Evolutionary conservation across 2,797 vertebrate species (phyloP), one percentile per base, ranked within the genome.

Genomic region (Scleropages formosus): DNA sequence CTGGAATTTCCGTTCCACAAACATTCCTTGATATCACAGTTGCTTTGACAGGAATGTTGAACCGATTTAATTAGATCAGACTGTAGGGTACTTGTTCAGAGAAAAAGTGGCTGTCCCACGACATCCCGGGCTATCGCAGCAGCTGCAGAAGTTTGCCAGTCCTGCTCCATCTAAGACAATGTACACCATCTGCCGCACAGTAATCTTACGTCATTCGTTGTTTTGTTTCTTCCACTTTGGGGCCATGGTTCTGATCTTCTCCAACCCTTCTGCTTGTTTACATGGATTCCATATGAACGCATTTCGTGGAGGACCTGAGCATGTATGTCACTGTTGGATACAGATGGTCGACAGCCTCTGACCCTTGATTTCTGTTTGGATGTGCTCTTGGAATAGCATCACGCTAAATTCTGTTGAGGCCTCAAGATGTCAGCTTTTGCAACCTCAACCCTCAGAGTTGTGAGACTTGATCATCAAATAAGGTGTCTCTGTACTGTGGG

Each of bases 311-410:
- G 73, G 24, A 46, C 26, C 18, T 58, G 60, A 77, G 76, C 31
- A 66, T 82, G 74, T 78, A 77, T 39, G 75, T 78, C 78, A 71
- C 72, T 76, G 67, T 67, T 62, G 75, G 67, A 78, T 78, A 53
- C 49, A 65, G 75, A 78, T 77, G 51, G 78, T 68, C 75, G 78
- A 62, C 76, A 53, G 72, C 67, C 58, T 75, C 79, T 2, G 2
- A 6, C 10, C 7, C 15, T 24, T 66, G 75, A n/a, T n/a, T n/a
- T 68, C 78, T 31, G 69, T 61, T 66, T 75, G 53, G 8, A 71
- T 39, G 26, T n/a, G 26, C 39, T 60, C 72, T 68, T 72, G 46
- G 73, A 72, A 69, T 77, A 71, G 64, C 77, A 61, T 75, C 63
- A 78, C 46, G 72, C 59, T 76, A 79, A 78, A 78, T 61, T 16